Percentiles rank a stretch among this genome's conserved stretches.
phyloP scores from a whole-genome alignment of 2,113 vertebrate genomes.

The Cephalopterus ornatus region DNA sequence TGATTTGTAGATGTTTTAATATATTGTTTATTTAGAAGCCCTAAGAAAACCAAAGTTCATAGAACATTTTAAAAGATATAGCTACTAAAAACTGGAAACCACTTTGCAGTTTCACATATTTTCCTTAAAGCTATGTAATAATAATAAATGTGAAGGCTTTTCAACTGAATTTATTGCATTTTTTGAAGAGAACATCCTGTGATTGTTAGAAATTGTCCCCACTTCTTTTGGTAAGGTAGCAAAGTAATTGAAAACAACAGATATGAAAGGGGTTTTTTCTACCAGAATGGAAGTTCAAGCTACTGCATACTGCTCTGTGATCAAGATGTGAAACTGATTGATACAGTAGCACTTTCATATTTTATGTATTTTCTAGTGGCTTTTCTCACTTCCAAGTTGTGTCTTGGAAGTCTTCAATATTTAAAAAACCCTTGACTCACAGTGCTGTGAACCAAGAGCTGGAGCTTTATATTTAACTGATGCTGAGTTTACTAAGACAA shows the following conservation, averaged over 20 bases:
- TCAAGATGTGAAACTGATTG: neutral
- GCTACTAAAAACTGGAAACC: constrained; percentile 61
- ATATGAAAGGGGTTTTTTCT: neutral
- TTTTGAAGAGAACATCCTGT: constrained; percentile 39
- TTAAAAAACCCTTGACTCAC: neutral
- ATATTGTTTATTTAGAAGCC: constrained; percentile 68
- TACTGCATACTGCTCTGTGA: neutral
- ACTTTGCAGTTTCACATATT: constrained; percentile 43
- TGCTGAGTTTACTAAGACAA: neutral
- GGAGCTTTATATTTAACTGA: neutral
- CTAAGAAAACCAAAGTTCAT: constrained; percentile 63
- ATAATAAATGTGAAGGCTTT: constrained; percentile 49
- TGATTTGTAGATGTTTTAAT: constrained; percentile 66
- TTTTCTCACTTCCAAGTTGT: neutral
- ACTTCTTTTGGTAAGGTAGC: neutral
- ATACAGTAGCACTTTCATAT: neutral
- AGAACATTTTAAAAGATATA: constrained; percentile 27
- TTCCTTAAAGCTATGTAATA: constrained; percentile 28
- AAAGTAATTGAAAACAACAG: constrained; percentile 7
- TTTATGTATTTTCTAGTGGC: neutral
- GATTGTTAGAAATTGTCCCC: constrained; percentile 35
- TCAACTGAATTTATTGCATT: constrained; percentile 31
- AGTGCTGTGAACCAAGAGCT: neutral
- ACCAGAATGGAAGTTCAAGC: neutral
- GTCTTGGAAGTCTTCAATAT: neutral